Evolutionary conservation across 2,113 vertebrate genomes (phyloP).

Genomic region (Heterocephalus glaber): DNA sequence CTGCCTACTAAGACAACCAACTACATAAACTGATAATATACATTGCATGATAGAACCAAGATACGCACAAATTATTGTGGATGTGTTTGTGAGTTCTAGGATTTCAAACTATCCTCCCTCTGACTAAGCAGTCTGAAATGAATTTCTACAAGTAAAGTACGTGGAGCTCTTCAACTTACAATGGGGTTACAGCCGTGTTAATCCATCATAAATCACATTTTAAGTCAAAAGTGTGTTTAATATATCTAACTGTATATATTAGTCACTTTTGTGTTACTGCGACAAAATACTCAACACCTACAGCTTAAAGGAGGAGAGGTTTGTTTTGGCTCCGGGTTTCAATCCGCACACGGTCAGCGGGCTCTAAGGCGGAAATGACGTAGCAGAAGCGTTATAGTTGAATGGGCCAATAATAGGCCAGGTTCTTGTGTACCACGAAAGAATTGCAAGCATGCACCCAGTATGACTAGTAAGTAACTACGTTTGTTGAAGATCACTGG

Average conservation of each 20-base stretch:
- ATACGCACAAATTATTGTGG: neutral
- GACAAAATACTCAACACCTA: no score
- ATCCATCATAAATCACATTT: neutral
- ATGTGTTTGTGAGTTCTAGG: neutral
- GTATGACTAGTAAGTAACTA: no score
- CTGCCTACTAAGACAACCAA: neutral
- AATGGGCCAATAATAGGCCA: no score
- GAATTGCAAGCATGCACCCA: no score
- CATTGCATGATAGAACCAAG: neutral
- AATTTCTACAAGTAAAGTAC: neutral
- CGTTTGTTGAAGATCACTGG: no score
- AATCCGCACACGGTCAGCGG: no score
- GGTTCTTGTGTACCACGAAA: no score
- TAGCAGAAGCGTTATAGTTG: no score
- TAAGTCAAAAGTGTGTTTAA: neutral
- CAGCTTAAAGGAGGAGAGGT: no score
- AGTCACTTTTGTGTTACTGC: no score
- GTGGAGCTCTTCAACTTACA: neutral
- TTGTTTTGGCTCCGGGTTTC: no score
- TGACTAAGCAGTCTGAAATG: neutral
- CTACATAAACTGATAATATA: neutral
- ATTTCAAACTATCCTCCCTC: slow-evolving; percentile 11
- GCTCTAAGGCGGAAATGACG: no score
- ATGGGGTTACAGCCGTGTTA: neutral
- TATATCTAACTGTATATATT: neutral